A percentile compares a stretch with the other conserved stretches of the same genome.
phyloP scores from a whole-genome alignment of 2,888 invertebrate genomes.

The Erebia palarica region DNA sequence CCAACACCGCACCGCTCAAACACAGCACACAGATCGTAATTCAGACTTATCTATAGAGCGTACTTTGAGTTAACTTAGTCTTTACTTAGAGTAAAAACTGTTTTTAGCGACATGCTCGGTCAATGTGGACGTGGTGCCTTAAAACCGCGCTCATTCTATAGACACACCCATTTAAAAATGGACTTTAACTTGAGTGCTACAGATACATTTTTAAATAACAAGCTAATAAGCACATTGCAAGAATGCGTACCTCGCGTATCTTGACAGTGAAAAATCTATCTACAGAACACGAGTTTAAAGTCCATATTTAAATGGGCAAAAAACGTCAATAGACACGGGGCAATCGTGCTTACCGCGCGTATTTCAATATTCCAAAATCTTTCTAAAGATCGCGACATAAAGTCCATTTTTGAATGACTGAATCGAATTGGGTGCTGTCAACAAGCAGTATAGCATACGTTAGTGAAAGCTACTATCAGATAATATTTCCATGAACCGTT shows the following conservation, averaged over 20 bases:
- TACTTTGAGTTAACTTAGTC: not conserved
- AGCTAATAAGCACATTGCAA: too few species aligned
- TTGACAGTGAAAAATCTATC: too few species aligned
- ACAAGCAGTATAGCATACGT: not conserved
- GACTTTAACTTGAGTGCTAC: not conserved
- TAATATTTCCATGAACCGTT: conserved; percentile 59
- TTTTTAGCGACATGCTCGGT: too few species aligned
- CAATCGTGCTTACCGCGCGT: not conserved
- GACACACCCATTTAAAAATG: not conserved
- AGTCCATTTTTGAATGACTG: not conserved
- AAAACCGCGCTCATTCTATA: too few species aligned
- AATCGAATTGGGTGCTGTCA: not conserved
- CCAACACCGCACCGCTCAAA: conserved; percentile 10
- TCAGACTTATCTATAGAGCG: not conserved
- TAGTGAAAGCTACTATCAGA: conserved; percentile 43
- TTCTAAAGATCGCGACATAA: not conserved
- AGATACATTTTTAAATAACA: not conserved
- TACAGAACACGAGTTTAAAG: too few species aligned
- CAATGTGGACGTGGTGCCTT: too few species aligned
- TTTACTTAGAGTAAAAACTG: not conserved
- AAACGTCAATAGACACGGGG: not conserved
- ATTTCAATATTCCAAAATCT: not conserved
- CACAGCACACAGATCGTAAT: not conserved
- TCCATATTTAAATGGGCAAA: not conserved
- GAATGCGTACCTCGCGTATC: too few species aligned